Evolutionary conservation across 2,797 vertebrate species (phyloP).

Genomic region (Spizella passerina): DNA sequence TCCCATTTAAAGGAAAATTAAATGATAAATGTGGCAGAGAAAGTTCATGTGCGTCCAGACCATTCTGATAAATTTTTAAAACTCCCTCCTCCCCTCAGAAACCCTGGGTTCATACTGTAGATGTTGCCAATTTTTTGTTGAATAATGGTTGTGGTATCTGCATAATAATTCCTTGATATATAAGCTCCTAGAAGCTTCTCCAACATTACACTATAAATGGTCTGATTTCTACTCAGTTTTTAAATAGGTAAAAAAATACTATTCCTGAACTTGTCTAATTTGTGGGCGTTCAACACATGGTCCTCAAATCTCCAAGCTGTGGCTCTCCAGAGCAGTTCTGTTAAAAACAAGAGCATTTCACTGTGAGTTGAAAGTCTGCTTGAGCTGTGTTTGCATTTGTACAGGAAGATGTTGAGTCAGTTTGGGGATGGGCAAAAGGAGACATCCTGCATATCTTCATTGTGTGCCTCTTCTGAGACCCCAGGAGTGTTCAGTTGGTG

Average conservation of each 20-base stretch:
- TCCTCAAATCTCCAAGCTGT: neutral
- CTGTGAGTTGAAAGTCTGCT: neutral
- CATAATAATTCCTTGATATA: neutral
- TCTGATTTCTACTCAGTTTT: neutral
- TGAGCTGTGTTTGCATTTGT: neutral
- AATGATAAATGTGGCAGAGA: neutral
- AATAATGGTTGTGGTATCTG: neutral
- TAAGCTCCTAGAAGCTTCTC: neutral
- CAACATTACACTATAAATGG: neutral
- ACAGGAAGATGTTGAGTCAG: neutral
- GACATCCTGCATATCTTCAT: neutral
- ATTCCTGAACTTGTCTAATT: neutral
- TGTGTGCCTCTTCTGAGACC: neutral
- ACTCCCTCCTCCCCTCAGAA: neutral
- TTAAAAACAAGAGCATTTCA: neutral
- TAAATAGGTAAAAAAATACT: neutral
- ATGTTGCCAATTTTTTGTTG: neutral
- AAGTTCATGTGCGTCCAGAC: neutral
- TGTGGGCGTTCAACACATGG: neutral
- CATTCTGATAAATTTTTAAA: conserved; percentile 12
- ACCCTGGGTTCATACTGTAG: neutral
- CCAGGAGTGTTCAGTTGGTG: neutral
- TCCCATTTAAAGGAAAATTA: neutral
- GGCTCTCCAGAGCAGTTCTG: neutral
- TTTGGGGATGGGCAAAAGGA: neutral